Percentiles rank a stretch among this genome's conserved stretches.
Evolutionary conservation across 2,113 vertebrate genomes (phyloP).

Genomic region (Xenopus tropicalis): UCB_Xtro_10.0 CM004445.2:33341001-33341500

Average conservation of each 20-base stretch:
- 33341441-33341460: too few species aligned
- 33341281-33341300: too few species aligned
- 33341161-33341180: conserved; percentile 23
- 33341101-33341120: conserved; percentile 25
- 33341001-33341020: conserved; percentile 90
- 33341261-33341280: not conserved
- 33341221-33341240: conserved; percentile 20
- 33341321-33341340: too few species aligned
- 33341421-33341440: too few species aligned
- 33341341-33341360: too few species aligned
- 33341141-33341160: conserved; percentile 38
- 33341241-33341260: not conserved
- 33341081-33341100: conserved; percentile 25
- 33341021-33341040: conserved; percentile 85
- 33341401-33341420: too few species aligned
- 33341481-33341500: too few species aligned
- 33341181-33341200: conserved; percentile 20
- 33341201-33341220: conserved; percentile 38
- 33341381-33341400: too few species aligned
- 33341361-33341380: too few species aligned
- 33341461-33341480: too few species aligned
- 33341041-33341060: conserved; percentile 83
- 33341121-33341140: conserved; percentile 23
- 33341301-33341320: too few species aligned
- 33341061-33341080: conserved; percentile 73